Conservation (phyloP, 2,113 vertebrate genomes). For the Bufo bufo region DNA sequence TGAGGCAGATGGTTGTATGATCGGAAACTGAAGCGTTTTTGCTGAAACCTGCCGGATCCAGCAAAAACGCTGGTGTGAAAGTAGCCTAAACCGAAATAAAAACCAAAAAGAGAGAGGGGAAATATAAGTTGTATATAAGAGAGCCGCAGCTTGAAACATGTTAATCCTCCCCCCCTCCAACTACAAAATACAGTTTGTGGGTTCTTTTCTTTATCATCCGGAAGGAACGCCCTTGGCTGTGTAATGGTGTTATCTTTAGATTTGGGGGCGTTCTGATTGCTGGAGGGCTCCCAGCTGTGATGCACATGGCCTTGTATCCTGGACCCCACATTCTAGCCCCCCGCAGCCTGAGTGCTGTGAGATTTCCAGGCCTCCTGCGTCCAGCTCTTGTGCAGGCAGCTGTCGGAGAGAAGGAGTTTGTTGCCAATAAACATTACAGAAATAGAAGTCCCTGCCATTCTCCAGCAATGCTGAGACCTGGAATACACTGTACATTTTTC, state of each 20-base stretch:
- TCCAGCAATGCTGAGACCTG: background rate
- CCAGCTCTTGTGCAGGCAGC: background rate
- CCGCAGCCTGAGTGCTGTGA: too few species aligned
- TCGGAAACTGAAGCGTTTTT: too few species aligned
- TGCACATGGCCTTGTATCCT: background rate
- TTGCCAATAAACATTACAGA: constrained; percentile 5
- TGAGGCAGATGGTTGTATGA: too few species aligned
- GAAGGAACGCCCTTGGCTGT: background rate
- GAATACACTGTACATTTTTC: background rate
- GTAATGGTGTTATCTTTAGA: constrained; percentile 21
- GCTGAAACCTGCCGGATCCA: too few species aligned
- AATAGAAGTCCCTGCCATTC: background rate
- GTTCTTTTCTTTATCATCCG: too few species aligned
- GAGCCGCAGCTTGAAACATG: too few species aligned
- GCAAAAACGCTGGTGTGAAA: too few species aligned
- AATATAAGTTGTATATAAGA: too few species aligned
- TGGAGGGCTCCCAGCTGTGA: background rate
- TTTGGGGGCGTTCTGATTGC: background rate
- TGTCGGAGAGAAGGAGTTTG: background rate
- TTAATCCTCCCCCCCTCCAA: too few species aligned
- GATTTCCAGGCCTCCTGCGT: background rate
- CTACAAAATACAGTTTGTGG: too few species aligned
- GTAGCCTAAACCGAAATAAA: too few species aligned
- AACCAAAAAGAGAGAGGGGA: too few species aligned
- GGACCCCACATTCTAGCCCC: background rate